Evolutionary conservation across 2,797 vertebrate genomes (phyloP).

Genomic region (Malurus leucopterus): DNA sequence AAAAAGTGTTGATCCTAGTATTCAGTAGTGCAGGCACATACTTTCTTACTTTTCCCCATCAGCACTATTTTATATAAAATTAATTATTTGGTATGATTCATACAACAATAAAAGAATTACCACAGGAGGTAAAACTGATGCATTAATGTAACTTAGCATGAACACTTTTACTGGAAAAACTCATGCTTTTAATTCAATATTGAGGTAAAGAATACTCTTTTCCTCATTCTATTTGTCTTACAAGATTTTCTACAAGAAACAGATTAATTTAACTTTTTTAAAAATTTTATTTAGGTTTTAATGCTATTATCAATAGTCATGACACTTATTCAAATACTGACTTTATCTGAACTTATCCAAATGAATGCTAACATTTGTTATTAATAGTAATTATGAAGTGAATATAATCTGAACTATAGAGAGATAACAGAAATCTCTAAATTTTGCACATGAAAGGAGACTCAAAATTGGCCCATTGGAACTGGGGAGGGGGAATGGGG

Average conservation of each 20-base stretch:
- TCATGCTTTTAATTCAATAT: not conserved
- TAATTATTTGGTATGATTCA: not conserved
- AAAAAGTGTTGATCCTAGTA: not conserved
- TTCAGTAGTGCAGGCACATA: not conserved
- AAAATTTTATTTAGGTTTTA: not conserved
- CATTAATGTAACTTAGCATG: not conserved
- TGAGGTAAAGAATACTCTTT: not conserved
- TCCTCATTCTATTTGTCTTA: not conserved
- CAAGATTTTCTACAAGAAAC: not conserved
- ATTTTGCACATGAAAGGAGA: not conserved
- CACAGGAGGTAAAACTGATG: not conserved
- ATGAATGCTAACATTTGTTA: not conserved
- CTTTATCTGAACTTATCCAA: not conserved
- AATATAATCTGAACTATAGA: not conserved
- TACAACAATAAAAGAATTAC: not conserved
- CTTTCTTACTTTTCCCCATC: not conserved
- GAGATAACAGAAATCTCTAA: not conserved
- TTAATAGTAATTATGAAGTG: not conserved
- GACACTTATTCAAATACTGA: not conserved
- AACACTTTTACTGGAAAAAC: not conserved
- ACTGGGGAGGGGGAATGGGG: fast-evolving
- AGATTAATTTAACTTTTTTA: not conserved
- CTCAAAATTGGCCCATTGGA: not conserved
- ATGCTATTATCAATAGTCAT: not conserved
- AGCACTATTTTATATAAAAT: conserved; percentile 21